These are phyloP conservation scores for Ornithorhynchus anatinus DNA, from an alignment of 2,113 vertebrate genomes.

Conservation along the genomic window DNA sequence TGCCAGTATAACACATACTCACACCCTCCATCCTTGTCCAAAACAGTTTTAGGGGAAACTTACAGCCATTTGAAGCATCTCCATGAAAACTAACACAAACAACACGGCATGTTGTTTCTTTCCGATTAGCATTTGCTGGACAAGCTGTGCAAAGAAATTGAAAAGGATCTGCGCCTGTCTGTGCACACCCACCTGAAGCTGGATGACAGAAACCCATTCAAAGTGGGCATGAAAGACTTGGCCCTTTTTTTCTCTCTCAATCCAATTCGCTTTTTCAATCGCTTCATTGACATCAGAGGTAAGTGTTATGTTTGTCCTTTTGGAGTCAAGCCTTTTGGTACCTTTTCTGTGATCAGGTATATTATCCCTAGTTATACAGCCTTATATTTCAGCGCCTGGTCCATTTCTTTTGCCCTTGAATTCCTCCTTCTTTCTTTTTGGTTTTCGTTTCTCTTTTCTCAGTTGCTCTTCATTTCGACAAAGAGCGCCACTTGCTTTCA, in stretches of 20 bases:
- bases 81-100: neutral
- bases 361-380: neutral
- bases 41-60: too few species aligned
- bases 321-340: neutral
- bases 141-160: slow-evolving; percentile 97
- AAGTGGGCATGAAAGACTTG: slow-evolving; percentile 95
- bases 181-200: slow-evolving; percentile 96
- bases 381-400: neutral
- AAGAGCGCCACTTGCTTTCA: slow-evolving; percentile 10
- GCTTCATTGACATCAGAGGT: slow-evolving; percentile 99
- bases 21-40: too few species aligned
- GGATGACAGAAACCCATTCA: slow-evolving; percentile 97
- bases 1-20: too few species aligned
- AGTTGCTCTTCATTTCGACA: neutral
- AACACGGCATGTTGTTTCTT: neutral
- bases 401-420: neutral
- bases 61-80: neutral
- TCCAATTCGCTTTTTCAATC: slow-evolving; percentile 95
- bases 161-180: slow-evolving; percentile 95
- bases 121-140: slow-evolving; percentile 86
- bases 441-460: neutral
- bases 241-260: slow-evolving; percentile 95
- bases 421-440: neutral
- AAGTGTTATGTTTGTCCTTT: slow-evolving; percentile 35
- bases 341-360: neutral